Base-by-base conservation (phyloP, 2,113 vertebrate genomes). In the Fukomys damarensis region DNA sequence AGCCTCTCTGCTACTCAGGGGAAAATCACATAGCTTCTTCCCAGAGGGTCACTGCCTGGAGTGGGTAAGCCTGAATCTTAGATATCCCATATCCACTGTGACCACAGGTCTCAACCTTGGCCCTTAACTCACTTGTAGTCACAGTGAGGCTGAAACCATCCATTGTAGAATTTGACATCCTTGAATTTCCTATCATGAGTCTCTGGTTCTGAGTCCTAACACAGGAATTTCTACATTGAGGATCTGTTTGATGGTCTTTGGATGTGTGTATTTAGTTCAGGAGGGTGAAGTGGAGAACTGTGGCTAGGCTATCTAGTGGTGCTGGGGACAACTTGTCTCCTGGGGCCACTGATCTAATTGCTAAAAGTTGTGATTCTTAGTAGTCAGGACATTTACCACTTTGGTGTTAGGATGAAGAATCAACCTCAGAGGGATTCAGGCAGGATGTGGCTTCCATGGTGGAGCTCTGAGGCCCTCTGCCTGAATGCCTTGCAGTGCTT, bases 341-440 rank as follows among this genome's bases (percentile, higher is more conserved):
- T 12, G 26, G 83, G 35, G 17, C 26, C 16, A 74, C 72, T 83
- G 56, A 65, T 38, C 85, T 56, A 46, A 56, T 41, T 86, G 58
- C 22, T 80, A 38, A 74, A 66, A 66, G 79, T 43, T 94, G 66
- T 54, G 88, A 56, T 81, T 32, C 32, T 83, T 79, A 70, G 86
- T 81, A 86, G 38, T 32, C 49, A 65, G 54, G 52, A 93, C 56
- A 72, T 93, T 79, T 63, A 46, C 24, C 41, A 35, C 26, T 68
- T 88, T 26, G 63, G 11, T 16, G 70, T 49, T 1, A 72, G 49
- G 35, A 82, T 24, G 26, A 88, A 28, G 30, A 88, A n/a, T 77
- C 52, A 80, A 66, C 32, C 43, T 19, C 5, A 43, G 35, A 49
- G 63, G 58, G 86, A 85, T 70, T 46, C 28, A 30, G 74, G 43